Conservation (phyloP, 2,113 vertebrate genomes). For the Raja brachyura region DNA sequence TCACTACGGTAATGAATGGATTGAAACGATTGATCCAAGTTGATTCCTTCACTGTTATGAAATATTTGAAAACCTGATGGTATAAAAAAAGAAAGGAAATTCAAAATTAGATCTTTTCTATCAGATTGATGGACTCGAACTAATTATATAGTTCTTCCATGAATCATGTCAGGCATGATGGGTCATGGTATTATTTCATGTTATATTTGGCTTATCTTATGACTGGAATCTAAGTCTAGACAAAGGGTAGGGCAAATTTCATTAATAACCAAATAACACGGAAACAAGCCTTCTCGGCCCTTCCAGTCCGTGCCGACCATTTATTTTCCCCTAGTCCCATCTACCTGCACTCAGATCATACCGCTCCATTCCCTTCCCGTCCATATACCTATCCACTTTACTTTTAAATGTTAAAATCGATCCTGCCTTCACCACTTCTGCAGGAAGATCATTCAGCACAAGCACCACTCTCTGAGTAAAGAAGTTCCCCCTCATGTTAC, state of each 20-base stretch:
- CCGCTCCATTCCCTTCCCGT: no score
- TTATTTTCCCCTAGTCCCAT: no score
- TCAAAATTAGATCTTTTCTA: background rate
- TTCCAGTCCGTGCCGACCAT: no score
- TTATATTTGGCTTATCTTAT: background rate
- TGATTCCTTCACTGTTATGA: background rate
- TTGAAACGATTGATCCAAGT: background rate
- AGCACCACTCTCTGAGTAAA: no score
- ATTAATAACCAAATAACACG: no score
- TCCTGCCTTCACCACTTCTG: no score
- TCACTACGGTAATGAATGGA: background rate
- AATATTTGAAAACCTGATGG: background rate
- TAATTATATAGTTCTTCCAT: background rate
- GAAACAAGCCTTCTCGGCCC: no score
- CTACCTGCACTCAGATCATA: no score
- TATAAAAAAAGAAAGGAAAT: background rate
- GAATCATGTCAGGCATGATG: background rate
- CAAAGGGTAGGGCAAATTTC: background rate
- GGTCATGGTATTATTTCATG: background rate
- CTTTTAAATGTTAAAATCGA: no score
- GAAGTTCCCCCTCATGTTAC: no score
- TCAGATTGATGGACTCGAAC: background rate
- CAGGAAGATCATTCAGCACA: no score
- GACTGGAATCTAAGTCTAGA: background rate
- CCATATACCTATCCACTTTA: no score